Conservation (phyloP, 2,113 vertebrate species). For the Diglossa brunneiventris region DNA sequence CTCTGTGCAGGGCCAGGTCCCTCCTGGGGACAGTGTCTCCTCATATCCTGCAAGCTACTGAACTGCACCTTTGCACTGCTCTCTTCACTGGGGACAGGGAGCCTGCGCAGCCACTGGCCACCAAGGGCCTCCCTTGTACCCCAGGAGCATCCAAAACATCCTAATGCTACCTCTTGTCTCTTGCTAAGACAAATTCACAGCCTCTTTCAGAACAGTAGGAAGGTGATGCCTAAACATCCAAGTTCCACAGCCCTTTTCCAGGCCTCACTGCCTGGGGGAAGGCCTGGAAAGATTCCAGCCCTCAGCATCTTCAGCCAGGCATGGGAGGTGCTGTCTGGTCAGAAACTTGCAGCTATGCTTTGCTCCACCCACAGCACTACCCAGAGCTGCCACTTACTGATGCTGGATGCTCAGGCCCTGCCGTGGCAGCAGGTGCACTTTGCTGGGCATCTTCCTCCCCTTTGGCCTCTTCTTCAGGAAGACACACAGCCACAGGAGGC, state of each 20-base stretch:
- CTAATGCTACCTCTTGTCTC: neutral
- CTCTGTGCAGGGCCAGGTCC: too few relatives aligned
- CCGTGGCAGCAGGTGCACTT: neutral
- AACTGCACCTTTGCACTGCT: neutral
- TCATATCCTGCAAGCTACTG: neutral
- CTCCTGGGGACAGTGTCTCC: neutral
- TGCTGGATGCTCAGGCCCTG: neutral
- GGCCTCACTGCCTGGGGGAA: neutral
- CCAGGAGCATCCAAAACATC: neutral
- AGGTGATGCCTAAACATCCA: accelerated
- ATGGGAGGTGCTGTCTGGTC: neutral
- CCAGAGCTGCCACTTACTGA: neutral
- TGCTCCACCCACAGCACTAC: neutral
- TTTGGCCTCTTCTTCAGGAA: neutral
- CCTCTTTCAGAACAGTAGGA: neutral
- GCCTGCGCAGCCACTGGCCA: neutral
- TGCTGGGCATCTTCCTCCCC: neutral
- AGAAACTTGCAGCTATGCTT: neutral
- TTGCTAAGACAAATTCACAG: neutral
- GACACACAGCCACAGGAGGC: neutral
- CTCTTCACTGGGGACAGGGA: too few relatives aligned
- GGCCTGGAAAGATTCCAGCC: neutral
- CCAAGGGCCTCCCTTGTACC: neutral
- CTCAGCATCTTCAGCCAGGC: neutral
- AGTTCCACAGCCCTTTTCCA: too few relatives aligned